phyloP scores from a whole-genome alignment of 2,113 vertebrate species.

The Mirounga angustirostris region DNA sequence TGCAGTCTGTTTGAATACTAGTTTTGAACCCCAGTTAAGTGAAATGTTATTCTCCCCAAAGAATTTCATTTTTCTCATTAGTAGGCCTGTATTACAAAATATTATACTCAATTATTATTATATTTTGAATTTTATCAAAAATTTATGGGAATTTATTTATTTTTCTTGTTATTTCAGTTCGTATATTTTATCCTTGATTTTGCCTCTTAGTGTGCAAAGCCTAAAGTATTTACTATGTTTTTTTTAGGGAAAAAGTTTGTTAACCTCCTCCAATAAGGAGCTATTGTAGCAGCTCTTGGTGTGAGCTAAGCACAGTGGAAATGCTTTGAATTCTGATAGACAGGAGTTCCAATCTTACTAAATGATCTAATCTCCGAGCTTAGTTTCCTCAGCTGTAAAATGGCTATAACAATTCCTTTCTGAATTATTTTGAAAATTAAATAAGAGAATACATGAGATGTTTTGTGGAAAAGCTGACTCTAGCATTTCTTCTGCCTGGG shows the following conservation, averaged over 20 bases:
- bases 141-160: neutral
- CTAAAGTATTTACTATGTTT: neutral
- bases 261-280: neutral
- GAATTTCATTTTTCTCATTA: neutral
- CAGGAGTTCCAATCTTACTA: neutral
- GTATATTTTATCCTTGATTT: conserved; percentile 24
- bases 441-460: neutral
- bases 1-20: neutral
- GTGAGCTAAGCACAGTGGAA: neutral
- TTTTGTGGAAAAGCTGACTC: neutral
- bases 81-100: neutral
- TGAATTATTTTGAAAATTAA: neutral
- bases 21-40: neutral
- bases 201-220: neutral
- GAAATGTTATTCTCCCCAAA: neutral
- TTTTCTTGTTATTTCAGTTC: neutral
- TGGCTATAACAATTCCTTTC: neutral
- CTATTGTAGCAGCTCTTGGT: neutral
- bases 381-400: neutral
- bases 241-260: neutral
- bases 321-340: neutral
- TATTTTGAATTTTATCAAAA: conserved; percentile 37
- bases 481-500: neutral
- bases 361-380: neutral
- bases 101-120: neutral